Evolutionary conservation across 2,797 vertebrate genomes (phyloP), one percentile per base, ranked within the genome.

Genomic region (Poeciliopsis infans): DNA sequence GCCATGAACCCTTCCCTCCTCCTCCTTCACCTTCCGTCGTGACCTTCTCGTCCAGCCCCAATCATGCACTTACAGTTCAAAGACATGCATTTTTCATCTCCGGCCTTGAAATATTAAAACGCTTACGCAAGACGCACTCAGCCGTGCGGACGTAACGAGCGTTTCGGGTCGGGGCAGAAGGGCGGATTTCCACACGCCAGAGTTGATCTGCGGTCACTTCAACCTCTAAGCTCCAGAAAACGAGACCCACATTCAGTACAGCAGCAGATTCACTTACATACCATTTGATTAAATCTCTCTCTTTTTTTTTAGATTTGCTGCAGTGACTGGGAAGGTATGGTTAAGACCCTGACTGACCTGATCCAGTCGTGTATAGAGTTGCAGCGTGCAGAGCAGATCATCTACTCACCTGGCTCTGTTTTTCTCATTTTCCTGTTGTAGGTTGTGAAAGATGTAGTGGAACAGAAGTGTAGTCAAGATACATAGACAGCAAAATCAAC

Each of bases 101-200:
- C 12, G 51, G 25, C 82, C 77, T 91, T 96, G 66, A 94, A 96
- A 95, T 95, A 96, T 95, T 95, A 76, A 96, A 89, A 76, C 74
- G 70, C 92, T 96, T 96, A 95, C n/a, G 93, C 93, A 96, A 95
- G 87, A 72, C 83, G 80, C 87, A 75, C 83, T 90, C 90, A 91
- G 83, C 76, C 89, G 86, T 78, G 88, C 87, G 76, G 85, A 87
- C 84, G 72, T 83, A 91, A 91, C 86, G 76, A 43, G 53, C 72
- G 36, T 92, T 92, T 90, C 89, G 88, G 88, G 87, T 75, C 89
- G 80, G 88, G 88, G 80, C 81, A 88, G 36, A 86, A 83, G 85
- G 85, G 80, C 85, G 89, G 78, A 85, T 86, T 86, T 77, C 76
- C 55, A 87, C 85, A 78, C 80, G 75, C 79, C 82, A 80, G 85